Conservation (phyloP, 2,113 vertebrate genomes). For the Thryonomys swinderianus region DNA sequence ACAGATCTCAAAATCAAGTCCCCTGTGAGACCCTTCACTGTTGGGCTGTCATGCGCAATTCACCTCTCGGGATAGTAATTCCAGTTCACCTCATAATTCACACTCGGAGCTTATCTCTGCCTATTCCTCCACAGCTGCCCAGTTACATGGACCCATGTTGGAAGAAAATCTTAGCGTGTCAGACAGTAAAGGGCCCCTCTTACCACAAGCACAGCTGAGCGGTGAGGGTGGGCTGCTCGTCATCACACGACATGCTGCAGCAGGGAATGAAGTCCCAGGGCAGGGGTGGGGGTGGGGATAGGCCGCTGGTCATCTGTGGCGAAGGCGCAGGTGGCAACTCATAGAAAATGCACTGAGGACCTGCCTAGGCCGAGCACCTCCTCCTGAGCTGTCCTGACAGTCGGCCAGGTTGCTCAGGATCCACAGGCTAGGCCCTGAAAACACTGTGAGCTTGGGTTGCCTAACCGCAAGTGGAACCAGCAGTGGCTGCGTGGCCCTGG, state of each 20-base stretch:
- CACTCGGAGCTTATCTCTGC: neutral
- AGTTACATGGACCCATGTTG: neutral
- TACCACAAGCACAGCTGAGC: neutral
- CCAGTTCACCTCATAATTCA: neutral
- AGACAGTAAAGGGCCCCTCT: neutral
- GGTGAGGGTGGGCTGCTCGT: neutral
- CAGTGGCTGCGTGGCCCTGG: neutral
- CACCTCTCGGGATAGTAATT: too few relatives aligned
- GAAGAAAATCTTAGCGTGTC: neutral
- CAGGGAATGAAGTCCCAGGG: too few relatives aligned
- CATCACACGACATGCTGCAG: rapidly evolving
- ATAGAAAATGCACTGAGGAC: neutral
- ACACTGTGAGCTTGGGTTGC: neutral
- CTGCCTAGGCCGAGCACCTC: rapidly evolving
- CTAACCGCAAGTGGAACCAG: rapidly evolving
- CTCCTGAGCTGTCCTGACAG: neutral
- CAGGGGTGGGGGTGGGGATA: neutral
- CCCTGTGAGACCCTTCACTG: neutral
- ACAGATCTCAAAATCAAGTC: neutral
- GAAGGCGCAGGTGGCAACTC: neutral
- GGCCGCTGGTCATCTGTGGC: neutral
- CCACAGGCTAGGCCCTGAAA: rapidly evolving
- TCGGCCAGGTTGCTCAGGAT: too few relatives aligned
- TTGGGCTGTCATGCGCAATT: neutral
- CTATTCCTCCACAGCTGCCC: neutral